A percentile compares a stretch with the other conserved stretches of the same genome.
Evolutionary conservation across 2,113 vertebrate genomes (phyloP).

Genomic region (Poeciliopsis retropinna): DNA sequence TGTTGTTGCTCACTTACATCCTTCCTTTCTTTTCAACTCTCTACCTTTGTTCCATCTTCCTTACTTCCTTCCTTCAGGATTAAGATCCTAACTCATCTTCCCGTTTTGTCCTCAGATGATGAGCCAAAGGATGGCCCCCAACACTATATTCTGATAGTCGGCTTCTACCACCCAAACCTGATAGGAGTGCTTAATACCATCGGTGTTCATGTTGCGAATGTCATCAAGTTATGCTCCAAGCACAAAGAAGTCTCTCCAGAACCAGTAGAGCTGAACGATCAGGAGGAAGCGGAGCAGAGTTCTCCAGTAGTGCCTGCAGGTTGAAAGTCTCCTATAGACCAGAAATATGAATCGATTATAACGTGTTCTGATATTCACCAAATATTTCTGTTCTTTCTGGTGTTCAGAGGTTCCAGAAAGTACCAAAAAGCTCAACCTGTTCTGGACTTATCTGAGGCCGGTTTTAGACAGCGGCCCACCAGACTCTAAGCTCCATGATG

Average conservation of each 20-base stretch:
- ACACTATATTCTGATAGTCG: conserved; percentile 87
- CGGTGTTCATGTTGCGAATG: conserved; percentile 83
- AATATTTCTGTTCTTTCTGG: conserved; percentile 9
- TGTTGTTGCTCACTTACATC: too few relatives aligned
- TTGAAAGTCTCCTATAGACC: background rate
- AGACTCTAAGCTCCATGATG: conserved; percentile 83
- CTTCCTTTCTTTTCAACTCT: too few relatives aligned
- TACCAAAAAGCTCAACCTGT: conserved; percentile 72
- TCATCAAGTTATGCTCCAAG: conserved; percentile 86
- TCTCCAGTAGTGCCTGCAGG: conserved; percentile 24
- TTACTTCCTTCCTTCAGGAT: too few relatives aligned
- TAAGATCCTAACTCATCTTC: background rate
- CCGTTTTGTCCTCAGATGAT: conserved; percentile 82
- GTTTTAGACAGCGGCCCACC: conserved; percentile 80
- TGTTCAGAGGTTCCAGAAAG: conserved; percentile 1
- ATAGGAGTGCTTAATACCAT: conserved; percentile 81
- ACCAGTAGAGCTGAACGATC: background rate
- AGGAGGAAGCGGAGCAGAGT: conserved; percentile 18
- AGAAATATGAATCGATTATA: background rate
- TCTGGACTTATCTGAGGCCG: conserved; percentile 88
- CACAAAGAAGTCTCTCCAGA: conserved; percentile 39
- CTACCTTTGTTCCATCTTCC: too few relatives aligned
- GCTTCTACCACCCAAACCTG: conserved; percentile 85
- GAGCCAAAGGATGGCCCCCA: conserved; percentile 93
- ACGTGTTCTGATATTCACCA: background rate